These are phyloP conservation scores for Aleiodes sp. DNA, from an alignment of 1,140 invertebrate genomes.

Conservation along the genomic window DNA sequence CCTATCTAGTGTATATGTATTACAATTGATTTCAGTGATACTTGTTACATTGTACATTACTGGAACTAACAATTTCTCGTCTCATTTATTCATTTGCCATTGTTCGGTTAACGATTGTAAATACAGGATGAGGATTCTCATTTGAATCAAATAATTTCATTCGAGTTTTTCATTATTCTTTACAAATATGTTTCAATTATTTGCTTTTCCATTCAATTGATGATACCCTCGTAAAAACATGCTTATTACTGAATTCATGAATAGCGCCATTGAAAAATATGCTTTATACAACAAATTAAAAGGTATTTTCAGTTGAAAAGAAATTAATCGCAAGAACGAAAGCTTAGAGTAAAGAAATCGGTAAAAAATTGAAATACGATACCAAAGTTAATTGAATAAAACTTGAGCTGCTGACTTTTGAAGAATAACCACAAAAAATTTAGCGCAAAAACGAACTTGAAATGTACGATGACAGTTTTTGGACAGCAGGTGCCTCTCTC, in stretches of 20 bases:
- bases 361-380: not conserved
- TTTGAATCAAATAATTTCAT: too few relatives aligned
- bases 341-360: not conserved
- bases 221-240: too few relatives aligned
- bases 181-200: too few relatives aligned
- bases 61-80: not conserved
- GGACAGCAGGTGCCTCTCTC: slow-evolving; percentile 54
- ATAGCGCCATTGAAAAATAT: too few relatives aligned
- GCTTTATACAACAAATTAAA: too few relatives aligned
- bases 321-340: not conserved
- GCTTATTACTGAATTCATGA: too few relatives aligned
- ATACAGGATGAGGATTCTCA: not conserved
- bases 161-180: too few relatives aligned
- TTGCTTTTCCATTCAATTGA: too few relatives aligned
- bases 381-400: not conserved
- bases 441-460: not conserved
- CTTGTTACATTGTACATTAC: not conserved
- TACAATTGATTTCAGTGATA: not conserved
- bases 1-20: not conserved
- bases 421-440: slow-evolving; percentile 6
- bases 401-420: not conserved
- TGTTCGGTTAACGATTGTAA: not conserved
- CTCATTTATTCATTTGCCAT: not conserved
- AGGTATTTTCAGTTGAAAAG: not conserved
- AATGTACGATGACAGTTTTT: slow-evolving; percentile 33